Conservation (phyloP, 2,113 vertebrate genomes). For the Erinaceus europaeus region DNA sequence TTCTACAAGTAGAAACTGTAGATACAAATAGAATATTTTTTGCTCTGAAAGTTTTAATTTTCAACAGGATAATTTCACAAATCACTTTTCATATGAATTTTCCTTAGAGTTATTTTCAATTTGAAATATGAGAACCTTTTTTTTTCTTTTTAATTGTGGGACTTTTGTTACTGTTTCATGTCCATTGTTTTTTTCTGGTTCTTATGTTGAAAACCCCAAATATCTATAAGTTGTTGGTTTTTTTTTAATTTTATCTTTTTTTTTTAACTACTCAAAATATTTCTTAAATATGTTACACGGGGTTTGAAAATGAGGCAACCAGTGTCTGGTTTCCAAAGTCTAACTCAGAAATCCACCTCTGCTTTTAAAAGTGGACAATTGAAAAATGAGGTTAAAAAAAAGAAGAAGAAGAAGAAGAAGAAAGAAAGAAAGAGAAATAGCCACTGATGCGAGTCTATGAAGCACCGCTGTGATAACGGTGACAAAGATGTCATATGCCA, state of each 20-base stretch:
- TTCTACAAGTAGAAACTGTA: not conserved
- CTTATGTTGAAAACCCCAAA: constrained; percentile 4
- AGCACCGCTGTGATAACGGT: not conserved
- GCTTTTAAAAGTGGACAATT: constrained; percentile 33
- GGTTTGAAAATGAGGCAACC: not conserved
- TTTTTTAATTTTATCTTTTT: not conserved
- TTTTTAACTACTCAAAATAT: constrained; percentile 12
- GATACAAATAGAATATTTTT: not conserved
- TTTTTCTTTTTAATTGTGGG: not conserved
- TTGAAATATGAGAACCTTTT: not conserved
- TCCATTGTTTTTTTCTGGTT: not conserved
- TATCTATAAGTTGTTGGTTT: too few relatives aligned
- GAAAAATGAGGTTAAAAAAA: constrained; percentile 13
- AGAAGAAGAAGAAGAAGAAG: not conserved
- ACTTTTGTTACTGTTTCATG: not conserved
- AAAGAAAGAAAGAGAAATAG: not conserved
- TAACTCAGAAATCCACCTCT: not conserved
- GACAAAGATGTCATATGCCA: constrained; percentile 57
- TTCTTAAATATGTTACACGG: constrained; percentile 12
- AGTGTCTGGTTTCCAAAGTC: not conserved
- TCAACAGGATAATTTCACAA: not conserved
- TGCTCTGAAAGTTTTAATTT: constrained; percentile 13
- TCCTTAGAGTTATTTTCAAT: not conserved
- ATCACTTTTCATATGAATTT: not conserved
- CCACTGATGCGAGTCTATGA: not conserved